These are phyloP conservation scores for Drosophila kuntzei DNA, from an alignment of 2,888 invertebrate species.

Conservation along the genomic window DNA sequence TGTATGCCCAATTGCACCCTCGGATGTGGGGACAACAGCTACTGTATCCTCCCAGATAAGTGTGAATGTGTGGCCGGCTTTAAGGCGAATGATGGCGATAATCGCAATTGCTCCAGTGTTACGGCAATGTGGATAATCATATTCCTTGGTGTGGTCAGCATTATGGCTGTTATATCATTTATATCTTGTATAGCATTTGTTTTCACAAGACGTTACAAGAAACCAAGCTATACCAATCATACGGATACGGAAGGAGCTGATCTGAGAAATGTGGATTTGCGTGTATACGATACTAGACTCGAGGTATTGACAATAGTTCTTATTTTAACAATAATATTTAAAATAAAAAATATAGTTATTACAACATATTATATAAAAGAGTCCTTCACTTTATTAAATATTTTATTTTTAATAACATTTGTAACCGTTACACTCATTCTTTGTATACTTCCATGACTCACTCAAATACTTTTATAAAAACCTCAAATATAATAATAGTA, in stretches of 20 bases:
- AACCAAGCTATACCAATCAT: neutral
- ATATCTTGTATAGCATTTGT: neutral
- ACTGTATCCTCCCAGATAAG: slow-evolving; percentile 29
- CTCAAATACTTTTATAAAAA: neutral
- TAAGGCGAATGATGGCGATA: neutral
- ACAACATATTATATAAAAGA: neutral
- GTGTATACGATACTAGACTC: neutral
- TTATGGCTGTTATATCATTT: neutral
- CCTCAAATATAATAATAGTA: slow-evolving; percentile 5
- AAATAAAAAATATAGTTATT: neutral
- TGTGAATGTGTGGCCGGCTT: slow-evolving; percentile 33
- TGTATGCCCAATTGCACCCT: slow-evolving; percentile 44
- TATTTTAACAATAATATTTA: slow-evolving; percentile 1
- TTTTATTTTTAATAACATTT: neutral
- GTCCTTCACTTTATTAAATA: neutral
- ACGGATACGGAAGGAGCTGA: neutral
- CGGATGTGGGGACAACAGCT: slow-evolving; percentile 42
- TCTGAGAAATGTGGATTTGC: neutral
- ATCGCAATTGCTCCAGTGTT: slow-evolving; percentile 16
- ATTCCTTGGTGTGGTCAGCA: neutral
- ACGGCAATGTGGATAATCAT: neutral
- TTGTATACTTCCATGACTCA: slow-evolving; percentile 1
- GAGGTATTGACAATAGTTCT: slow-evolving; percentile 25
- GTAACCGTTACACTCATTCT: neutral
- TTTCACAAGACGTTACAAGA: neutral